Base-by-base conservation (phyloP, 2,113 vertebrate genomes). In the Heteronetta atricapilla region DNA sequence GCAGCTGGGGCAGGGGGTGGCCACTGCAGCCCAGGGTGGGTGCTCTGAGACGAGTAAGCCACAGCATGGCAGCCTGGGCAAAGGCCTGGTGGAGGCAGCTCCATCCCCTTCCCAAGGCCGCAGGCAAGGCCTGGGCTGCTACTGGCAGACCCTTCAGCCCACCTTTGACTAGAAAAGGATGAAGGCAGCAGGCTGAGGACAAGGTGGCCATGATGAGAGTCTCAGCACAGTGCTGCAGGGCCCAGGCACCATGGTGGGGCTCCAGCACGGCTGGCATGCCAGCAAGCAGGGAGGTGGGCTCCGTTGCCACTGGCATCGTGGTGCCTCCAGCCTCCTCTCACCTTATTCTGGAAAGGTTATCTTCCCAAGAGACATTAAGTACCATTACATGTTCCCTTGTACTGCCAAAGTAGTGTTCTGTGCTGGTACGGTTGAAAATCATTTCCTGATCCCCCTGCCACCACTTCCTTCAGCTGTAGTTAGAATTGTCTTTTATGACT, bases 291-390 rank as follows among this genome's bases (percentile, higher is more conserved):
- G 13, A 73, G 8, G 11, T 40, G 38, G 21, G 8, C 8, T 70
- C 17, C 48, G 5, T 26, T 26, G 26, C 10, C 6, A 10, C 8
- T 33, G 55, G 20, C 26, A 19, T 36, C 10, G 3, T 6, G 23
- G 22, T 16, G 40, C 20, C 50, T 73, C 25, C 8, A 23, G 48
- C 10, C 25, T 62, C 29, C 23, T 15, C 20, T 59, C 4, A 14
- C 12, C 33, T 3, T 0, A 0, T 10, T 25, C 34, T 38, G 23
- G 38, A 67, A 82, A 90, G 48, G 14, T 36, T n/a, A 14, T 26
- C 42, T 59, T n/a, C 26, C 19, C 18, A 73, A 44, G 68, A 84
- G 26, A 10, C 15, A n/a, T 10, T 36, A 56, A 2, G 19, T 53
- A 25, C 26, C 5, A n/a, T 68, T 68, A 60, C 64, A 48, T 34